phyloP scores from a whole-genome alignment of 2,113 vertebrate species.

The Typhlomys cinereus region DNA sequence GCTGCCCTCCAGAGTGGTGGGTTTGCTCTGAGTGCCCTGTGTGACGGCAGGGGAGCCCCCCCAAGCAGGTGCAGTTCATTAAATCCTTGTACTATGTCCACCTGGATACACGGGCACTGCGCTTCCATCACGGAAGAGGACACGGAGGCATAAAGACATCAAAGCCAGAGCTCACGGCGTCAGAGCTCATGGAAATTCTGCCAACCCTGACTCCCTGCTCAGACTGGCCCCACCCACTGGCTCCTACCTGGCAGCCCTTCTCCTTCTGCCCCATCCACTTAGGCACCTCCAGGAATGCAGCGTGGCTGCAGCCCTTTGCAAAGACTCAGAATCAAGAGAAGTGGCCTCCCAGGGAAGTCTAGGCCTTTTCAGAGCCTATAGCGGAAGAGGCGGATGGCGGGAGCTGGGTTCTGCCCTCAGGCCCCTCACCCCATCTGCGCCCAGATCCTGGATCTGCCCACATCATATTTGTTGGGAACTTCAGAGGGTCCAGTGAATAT shows the following conservation, averaged over 20 bases:
- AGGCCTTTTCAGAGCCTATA: not conserved
- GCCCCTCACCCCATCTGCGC: not conserved
- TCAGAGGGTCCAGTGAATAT: not conserved
- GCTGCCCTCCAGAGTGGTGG: not conserved
- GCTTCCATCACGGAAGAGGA: too few species aligned
- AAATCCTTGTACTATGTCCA: not conserved
- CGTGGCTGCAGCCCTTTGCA: not conserved
- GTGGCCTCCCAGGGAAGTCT: not conserved
- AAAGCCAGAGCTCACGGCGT: not conserved
- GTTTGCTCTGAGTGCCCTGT: not conserved
- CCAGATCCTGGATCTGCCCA: not conserved
- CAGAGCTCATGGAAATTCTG: not conserved
- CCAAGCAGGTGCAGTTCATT: not conserved
- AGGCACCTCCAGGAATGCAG: not conserved
- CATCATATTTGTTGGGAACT: not conserved
- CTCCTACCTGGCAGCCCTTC: not conserved
- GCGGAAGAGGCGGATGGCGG: not conserved
- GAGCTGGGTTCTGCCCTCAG: not conserved
- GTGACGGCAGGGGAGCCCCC: too few species aligned
- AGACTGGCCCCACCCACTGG: not conserved
- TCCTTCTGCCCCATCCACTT: not conserved
- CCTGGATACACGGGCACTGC: too few species aligned
- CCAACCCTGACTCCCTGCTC: not conserved
- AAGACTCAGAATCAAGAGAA: not conserved
- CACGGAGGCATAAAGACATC: not conserved